Conservation (phyloP, 1,140 invertebrate genomes). For the Notospermus geniculatus region DNA sequence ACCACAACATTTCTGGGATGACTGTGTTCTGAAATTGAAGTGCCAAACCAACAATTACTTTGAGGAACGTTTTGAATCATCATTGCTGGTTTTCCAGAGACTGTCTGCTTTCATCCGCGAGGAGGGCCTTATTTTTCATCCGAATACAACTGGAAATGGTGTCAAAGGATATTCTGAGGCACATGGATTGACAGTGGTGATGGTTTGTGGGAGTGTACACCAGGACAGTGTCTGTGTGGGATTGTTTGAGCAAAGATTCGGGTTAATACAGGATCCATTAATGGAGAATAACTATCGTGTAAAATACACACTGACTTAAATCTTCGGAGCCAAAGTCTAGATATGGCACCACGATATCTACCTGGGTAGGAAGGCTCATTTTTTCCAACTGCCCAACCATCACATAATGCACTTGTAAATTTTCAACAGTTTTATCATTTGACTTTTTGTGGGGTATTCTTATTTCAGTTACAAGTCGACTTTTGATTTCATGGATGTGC, state of each 20-base stretch:
- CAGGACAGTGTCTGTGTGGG: constrained; percentile 57
- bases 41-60: constrained; percentile 24
- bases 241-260: constrained; percentile 66
- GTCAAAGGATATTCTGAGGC: constrained; percentile 60
- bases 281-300: constrained; percentile 65
- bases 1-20: constrained; percentile 62
- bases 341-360: too few relatives aligned
- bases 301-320: constrained; percentile 54
- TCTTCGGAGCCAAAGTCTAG: constrained; percentile 14
- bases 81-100: constrained; percentile 42
- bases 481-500: too few relatives aligned
- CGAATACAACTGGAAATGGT: constrained; percentile 60
- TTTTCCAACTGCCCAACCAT: too few relatives aligned
- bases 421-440: too few relatives aligned
- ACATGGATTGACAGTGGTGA: constrained; percentile 64
- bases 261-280: constrained; percentile 62
- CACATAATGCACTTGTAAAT: too few relatives aligned
- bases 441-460: too few relatives aligned
- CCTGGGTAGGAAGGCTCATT: too few relatives aligned
- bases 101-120: constrained; percentile 50
- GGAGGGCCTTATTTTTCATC: constrained; percentile 63
- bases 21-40: constrained; percentile 50
- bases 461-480: too few relatives aligned
- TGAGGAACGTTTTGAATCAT: constrained; percentile 29
- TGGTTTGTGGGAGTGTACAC: constrained; percentile 66